Evolutionary conservation across 2,113 vertebrate genomes (phyloP).

Genomic region (Rhabdomys dilectus): DNA sequence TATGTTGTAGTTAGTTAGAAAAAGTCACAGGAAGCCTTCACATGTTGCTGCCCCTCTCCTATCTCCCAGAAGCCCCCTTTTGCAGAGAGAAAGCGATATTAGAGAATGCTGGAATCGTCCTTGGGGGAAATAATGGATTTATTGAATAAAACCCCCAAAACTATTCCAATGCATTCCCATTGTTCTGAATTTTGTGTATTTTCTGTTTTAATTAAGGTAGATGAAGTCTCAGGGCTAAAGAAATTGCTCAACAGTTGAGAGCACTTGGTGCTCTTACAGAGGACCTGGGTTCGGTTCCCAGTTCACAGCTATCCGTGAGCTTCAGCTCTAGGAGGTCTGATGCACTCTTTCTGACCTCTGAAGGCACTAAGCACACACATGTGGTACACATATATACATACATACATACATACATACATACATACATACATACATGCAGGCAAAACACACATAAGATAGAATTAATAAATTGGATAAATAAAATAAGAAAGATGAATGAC

Average conservation of each 20-base stretch:
- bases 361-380: not conserved
- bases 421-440: not conserved
- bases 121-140: slow-evolving; percentile 19
- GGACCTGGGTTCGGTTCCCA: not conserved
- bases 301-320: not conserved
- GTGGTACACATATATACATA: not conserved
- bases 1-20: not conserved
- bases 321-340: not conserved
- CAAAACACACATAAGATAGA: not conserved
- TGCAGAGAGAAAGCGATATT: not conserved
- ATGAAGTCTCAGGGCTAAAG: not conserved
- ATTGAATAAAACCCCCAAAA: not conserved
- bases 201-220: not conserved
- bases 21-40: not conserved
- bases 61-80: not conserved
- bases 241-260: not conserved
- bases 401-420: not conserved
- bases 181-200: not conserved
- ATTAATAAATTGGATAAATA: not conserved
- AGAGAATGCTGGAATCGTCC: not conserved
- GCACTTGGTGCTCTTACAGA: not conserved
- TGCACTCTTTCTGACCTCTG: not conserved
- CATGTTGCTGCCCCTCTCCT: not conserved
- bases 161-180: not conserved
- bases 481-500: not conserved